Base-by-base conservation (phyloP, 2,797 vertebrate genomes). In the Meda fulgida region DNA sequence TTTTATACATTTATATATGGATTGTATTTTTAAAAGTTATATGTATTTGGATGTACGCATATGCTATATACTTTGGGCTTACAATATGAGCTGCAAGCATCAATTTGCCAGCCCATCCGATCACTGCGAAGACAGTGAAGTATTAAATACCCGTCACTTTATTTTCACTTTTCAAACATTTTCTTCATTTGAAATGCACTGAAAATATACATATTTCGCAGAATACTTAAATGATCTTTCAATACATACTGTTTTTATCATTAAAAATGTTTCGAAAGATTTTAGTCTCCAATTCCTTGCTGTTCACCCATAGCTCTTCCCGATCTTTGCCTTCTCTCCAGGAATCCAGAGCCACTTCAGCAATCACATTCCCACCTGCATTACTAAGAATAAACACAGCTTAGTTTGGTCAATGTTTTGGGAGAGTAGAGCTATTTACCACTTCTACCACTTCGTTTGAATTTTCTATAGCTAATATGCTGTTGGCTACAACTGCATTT, bases 321-420 rank as follows among this genome's bases (percentile, higher is more conserved):
- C 78, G 78, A 31, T 16, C 10, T 46, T 48, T 79, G 5, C 78
- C 78, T 34, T 66, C 19, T 46, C 26, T 79, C 78, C 78, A 48
- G 40, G 48, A 66, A 46, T 79, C 78, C 60, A 79, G 40, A 66
- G 78, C 78, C 26, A 65, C n/a, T 29, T 79, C 10, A 21, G 60
- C 40, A 65, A 79, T 79, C 29, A 66, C 10, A 66, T 46, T 66
- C 26, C 78, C 78, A 31, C 78, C 60, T 46, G 26, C 29, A 36
- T 75, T 53, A 75, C 48, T 75, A 34, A 13, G 19, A 48, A 51
- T 10, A 73, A 48, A 75, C 43, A 73, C 46, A 51, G 29, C 18
- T 34, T 53, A 73, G 14, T 72, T 31, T 2, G 43, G 46, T 1
- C 46, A 51, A 19, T 31, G 26, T 3, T 31, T 51, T 6, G 16